Conservation (phyloP, 1,140 invertebrate species). For the Pararge aegeria region DNA sequence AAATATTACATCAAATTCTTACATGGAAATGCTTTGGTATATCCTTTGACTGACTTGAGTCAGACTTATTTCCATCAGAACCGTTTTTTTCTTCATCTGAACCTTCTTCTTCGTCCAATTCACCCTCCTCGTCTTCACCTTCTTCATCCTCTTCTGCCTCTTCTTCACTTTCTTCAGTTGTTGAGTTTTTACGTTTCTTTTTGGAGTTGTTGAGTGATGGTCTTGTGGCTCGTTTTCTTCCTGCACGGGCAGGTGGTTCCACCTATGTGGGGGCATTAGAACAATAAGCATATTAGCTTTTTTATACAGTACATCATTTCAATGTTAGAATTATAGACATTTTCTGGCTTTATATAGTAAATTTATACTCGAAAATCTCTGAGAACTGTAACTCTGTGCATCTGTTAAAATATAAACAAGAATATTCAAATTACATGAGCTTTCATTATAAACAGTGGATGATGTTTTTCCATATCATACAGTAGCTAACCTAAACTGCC, state of each 20-base stretch:
- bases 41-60: constrained; percentile 78
- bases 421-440: neutral
- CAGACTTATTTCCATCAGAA: constrained; percentile 78
- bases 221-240: constrained; percentile 58
- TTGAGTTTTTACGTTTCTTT: constrained; percentile 68
- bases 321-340: too few species aligned
- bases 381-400: too few species aligned
- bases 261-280: constrained; percentile 29
- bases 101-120: constrained; percentile 73
- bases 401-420: too few species aligned
- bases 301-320: too few species aligned
- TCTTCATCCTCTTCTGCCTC: constrained; percentile 71
- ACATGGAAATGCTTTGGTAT: constrained; percentile 80
- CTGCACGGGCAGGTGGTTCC: constrained; percentile 53
- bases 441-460: neutral
- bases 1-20: constrained; percentile 24
- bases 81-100: constrained; percentile 79
- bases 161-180: constrained; percentile 68
- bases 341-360: too few species aligned
- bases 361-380: too few species aligned
- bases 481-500: constrained; percentile 23
- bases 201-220: constrained; percentile 58
- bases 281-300: neutral
- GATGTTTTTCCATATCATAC: neutral
- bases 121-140: constrained; percentile 68